These are phyloP conservation scores for Netelia melanura DNA, from an alignment of 2,888 invertebrate species.

Conservation along the genomic window DNA sequence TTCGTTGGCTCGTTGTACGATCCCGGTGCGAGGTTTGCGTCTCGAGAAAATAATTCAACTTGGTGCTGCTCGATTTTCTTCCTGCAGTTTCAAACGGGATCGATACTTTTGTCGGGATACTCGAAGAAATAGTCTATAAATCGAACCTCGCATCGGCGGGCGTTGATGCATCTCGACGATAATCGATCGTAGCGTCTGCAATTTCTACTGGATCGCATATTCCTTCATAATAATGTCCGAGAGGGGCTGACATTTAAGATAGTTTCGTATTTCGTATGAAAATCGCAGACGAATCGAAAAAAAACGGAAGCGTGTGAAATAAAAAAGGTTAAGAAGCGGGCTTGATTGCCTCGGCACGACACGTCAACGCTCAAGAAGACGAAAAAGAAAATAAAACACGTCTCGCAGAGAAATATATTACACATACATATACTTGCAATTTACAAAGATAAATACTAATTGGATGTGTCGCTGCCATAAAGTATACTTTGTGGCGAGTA, in stretches of 20 bases:
- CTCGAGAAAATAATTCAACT: conserved; percentile 24
- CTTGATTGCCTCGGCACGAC: conserved; percentile 7
- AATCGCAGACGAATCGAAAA: not conserved
- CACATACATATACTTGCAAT: conserved; percentile 14
- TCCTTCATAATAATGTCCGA: not conserved
- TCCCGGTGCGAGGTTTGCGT: conserved; percentile 23
- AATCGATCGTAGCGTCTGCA: conserved; percentile 22
- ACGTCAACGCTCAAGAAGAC: conserved; percentile 15
- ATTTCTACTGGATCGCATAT: conserved; percentile 42
- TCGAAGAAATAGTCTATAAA: not conserved
- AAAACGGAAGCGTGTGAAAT: not conserved
- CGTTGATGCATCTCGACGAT: conserved; percentile 38
- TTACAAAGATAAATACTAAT: conserved; percentile 12
- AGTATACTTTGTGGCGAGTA: not conserved
- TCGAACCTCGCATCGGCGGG: conserved; percentile 49
- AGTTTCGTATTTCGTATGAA: not conserved
- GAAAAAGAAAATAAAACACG: not conserved
- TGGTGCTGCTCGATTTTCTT: conserved; percentile 30
- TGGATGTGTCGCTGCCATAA: not conserved
- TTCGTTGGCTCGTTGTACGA: conserved; percentile 25
- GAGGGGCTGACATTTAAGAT: conserved; percentile 6
- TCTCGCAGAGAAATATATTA: conserved; percentile 53
- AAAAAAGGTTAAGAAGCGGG: conserved; percentile 36
- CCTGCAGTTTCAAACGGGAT: conserved; percentile 11
- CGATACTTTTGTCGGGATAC: not conserved